Evolutionary conservation across 2,113 vertebrate species (phyloP), one percentile per base, ranked within the genome.

Genomic region (Morone chrysops): DNA sequence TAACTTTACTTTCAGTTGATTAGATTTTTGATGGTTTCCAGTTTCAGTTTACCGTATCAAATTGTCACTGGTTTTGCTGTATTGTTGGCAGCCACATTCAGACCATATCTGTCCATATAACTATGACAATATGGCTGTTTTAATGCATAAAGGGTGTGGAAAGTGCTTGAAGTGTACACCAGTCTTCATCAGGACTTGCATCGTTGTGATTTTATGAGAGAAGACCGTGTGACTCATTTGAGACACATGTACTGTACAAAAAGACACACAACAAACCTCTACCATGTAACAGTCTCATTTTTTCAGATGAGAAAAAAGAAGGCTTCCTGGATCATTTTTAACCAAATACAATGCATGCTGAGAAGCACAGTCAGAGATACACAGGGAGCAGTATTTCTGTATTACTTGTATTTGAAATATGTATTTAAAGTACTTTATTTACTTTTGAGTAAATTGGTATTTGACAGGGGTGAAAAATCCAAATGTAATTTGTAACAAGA

Each of bases 121-220:
- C 31, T 31, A 62, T 38, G 38, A 73, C 61, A 73, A 53, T 59
- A 60, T 31, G 56, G 43, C 69, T 31, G 31, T 31, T 67, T 38
- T 50, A 72, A 54, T 65, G 25, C 7, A 36, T 47, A 62, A 3
- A 41, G 50, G 62, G 3, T 83, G 13, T 18, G 60, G 43, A 22
- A 61, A n/a, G 53, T 9, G 22, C 16, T n/a, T 53, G 17, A 45
- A 12, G 17, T 47, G 38, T 10, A 70, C 8, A 10, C 31, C 17
- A 41, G 20, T 36, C 67, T n/a, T 63, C n/a, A 4, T 60, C 45
- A 75, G 57, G 54, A 41, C 31, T 41, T 20, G 6, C 11, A 40
- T 74, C 31, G 31, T 31, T 59, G 14, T 72, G 20, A 56, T 80
- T 70, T 62, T 62, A 16, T 63, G 20, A 56, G 22, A 38, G 54